Evolutionary conservation across 2,113 vertebrate genomes (phyloP).

Genomic region (Panthera uncia): DNA sequence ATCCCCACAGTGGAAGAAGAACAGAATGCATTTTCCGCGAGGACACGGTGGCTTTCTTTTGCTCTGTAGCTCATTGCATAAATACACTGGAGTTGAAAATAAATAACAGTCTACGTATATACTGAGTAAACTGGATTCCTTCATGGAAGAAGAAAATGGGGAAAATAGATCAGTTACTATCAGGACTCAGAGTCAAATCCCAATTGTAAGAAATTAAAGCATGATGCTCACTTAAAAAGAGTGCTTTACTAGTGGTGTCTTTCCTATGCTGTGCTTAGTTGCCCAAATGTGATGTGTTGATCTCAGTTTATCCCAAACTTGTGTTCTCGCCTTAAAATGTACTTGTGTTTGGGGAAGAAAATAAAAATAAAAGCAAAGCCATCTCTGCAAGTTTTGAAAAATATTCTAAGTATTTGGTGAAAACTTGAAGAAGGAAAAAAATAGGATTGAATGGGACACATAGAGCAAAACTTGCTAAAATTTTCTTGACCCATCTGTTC

Average conservation of each 20-base stretch:
- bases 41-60: constrained; percentile 15
- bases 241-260: neutral
- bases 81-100: constrained; percentile 36
- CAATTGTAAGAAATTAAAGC: constrained; percentile 36
- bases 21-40: neutral
- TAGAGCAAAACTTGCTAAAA: neutral
- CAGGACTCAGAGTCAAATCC: neutral
- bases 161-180: neutral
- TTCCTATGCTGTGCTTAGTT: neutral
- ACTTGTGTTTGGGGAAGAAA: neutral
- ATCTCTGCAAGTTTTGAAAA: constrained; percentile 38
- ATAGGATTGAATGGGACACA: neutral
- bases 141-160: neutral
- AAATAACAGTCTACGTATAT: neutral
- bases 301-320: neutral
- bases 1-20: neutral
- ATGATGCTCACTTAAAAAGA: constrained; percentile 40
- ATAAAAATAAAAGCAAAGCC: neutral
- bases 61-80: neutral
- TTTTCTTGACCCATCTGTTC: neutral
- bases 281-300: neutral
- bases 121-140: constrained; percentile 23
- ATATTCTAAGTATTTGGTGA: neutral
- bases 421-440: neutral
- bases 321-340: neutral